Percentiles rank a stretch among this genome's conserved stretches.
phyloP scores from a whole-genome alignment of 2,797 vertebrate species.

The Stomatorhinus walkeri region DNA sequence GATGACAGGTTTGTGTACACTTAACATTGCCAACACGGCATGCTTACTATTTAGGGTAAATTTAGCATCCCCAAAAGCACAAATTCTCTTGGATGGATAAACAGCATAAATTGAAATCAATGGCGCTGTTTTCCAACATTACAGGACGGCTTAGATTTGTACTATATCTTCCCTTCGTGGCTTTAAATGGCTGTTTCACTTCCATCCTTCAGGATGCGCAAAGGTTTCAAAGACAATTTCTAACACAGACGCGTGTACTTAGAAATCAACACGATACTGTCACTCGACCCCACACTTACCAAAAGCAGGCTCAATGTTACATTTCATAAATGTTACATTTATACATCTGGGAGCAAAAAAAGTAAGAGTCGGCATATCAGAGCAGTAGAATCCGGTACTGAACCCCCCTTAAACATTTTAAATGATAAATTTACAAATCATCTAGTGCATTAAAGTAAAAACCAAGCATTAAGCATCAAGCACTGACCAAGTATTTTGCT shows the following conservation, averaged over 20 bases:
- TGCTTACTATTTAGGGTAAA: neutral
- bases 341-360: neutral
- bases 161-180: neutral
- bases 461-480: neutral
- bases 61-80: neutral
- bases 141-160: neutral
- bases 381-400: neutral
- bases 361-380: neutral
- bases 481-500: neutral
- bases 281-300: neutral
- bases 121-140: neutral
- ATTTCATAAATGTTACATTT: neutral
- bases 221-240: neutral
- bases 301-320: neutral
- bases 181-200: neutral
- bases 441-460: neutral
- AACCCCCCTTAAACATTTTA: neutral
- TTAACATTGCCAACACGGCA: neutral
- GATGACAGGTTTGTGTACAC: neutral
- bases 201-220: neutral
- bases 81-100: neutral
- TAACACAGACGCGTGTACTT: neutral
- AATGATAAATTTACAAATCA: neutral
- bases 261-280: neutral
- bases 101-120: neutral